Evolutionary conservation across 2,797 vertebrate genomes (phyloP).

Genomic region (Myoxocephalus aenaeus): DNA sequence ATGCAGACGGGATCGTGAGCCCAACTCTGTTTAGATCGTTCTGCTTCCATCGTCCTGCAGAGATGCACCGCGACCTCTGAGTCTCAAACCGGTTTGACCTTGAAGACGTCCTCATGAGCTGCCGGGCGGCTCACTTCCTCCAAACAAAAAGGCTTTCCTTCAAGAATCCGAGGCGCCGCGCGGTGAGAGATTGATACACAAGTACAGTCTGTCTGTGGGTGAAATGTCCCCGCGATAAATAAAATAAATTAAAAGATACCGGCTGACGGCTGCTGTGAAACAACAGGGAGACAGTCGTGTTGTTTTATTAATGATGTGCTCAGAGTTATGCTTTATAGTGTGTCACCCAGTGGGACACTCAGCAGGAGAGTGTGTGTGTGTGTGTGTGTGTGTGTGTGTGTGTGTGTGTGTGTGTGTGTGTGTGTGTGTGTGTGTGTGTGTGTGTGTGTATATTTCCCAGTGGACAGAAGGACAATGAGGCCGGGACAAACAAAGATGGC

Average conservation of each 20-base stretch:
- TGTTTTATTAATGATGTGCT: conserved; percentile 19
- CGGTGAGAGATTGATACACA: background rate
- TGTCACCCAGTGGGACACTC: conserved; percentile 8
- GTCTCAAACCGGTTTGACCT: no score
- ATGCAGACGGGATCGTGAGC: no score
- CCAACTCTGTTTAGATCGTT: no score
- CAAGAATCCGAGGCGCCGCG: background rate
- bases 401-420: no score
- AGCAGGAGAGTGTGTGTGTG: conserved; percentile 13
- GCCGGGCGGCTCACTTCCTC: background rate
- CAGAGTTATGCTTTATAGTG: background rate
- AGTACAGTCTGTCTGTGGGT: background rate
- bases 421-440: no score
- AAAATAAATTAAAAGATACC: background rate
- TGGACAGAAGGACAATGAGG: conserved; percentile 29
- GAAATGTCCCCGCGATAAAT: background rate
- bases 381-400: no score
- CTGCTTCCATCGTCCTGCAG: no score
- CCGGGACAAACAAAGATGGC: conserved; percentile 31
- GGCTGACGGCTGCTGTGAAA: background rate
- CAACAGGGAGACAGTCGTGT: background rate
- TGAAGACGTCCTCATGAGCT: background rate
- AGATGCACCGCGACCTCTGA: no score
- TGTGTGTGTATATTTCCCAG: background rate
- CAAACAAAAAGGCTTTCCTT: background rate